Conservation (phyloP, 1,140 invertebrate species). For the Trinorchestia longiramus region DNA sequence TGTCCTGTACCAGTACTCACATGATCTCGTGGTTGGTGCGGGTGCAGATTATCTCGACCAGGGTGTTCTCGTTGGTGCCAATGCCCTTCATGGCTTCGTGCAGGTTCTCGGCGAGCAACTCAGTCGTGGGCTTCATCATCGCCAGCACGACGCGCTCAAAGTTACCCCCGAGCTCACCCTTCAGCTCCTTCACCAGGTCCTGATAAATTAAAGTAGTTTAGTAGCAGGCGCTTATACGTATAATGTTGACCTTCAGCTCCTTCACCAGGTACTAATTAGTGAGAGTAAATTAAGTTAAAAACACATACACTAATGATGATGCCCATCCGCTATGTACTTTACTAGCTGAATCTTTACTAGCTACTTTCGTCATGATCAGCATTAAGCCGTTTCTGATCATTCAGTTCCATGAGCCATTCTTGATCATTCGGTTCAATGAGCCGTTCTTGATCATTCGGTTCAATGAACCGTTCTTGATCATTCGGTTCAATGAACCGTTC, state of each 20-base stretch:
- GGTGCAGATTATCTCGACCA: constrained; percentile 67
- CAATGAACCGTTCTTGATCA: no score
- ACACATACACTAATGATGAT: no score
- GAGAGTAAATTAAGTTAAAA: background rate
- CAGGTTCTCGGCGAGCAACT: constrained; percentile 89
- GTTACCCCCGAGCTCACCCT: constrained; percentile 90
- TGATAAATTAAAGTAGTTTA: constrained; percentile 69
- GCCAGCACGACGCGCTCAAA: constrained; percentile 90
- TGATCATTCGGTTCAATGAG: no score
- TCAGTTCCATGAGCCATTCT: no score
- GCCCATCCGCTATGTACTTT: no score
- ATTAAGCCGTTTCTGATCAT: no score
- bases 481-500: no score
- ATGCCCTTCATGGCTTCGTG: constrained; percentile 86
- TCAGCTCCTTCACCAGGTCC: constrained; percentile 90
- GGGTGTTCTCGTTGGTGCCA: constrained; percentile 77
- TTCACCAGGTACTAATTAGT: background rate
- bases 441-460: no score
- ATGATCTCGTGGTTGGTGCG: constrained; percentile 55
- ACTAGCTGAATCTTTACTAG: no score
- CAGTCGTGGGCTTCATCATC: constrained; percentile 86
- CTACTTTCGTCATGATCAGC: no score
- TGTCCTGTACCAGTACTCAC: background rate
- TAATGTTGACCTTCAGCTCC: no score
- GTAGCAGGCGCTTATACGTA: no score